Base-by-base conservation (phyloP, 2,797 vertebrate genomes). In the Emys orbicularis region DNA sequence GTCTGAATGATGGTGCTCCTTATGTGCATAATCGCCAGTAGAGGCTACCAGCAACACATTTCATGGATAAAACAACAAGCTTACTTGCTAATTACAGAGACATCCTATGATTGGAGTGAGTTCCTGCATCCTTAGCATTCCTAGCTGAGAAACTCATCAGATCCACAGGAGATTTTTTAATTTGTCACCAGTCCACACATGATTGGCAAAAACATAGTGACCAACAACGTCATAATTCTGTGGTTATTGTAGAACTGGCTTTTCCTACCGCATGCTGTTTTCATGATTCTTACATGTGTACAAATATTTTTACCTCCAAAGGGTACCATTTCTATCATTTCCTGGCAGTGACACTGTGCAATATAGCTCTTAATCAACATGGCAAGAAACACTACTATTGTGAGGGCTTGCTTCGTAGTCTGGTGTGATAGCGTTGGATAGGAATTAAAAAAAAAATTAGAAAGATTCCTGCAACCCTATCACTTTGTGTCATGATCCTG, bases 21-120 rank as follows among this genome's bases (percentile, higher is more conserved):
- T 27, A 94, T 95, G 93, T 96, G 83, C 95, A 87, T 3, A 94
- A 87, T 77, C 91, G 91, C 96, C 97, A 97, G 96, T 94, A 97
- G 96, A 96, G 97, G 97, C 96, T 96, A 92, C 94, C 92, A 97
- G 94, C 86, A 94, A 94, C 1, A 95, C 89, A 25, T 82, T 47
- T 56, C 72, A 49, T 0, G 80, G 19, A 23, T 37, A 41, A 23
- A 93, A 94, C 92, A 65, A 25, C 47, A 76, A 65, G 57, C 90
- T 80, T 31, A 88, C 1, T 0, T 19, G 90, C 81, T 90, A 68
- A 72, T 93, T 52, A 49, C 57, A 87, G 72, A 86, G 12, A 23
- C 52, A n/a, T 34, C 81, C 80, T 47, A 21, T 77, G 49, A 25
- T 52, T 50, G 41, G 77, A 92, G 72, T 49, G n/a, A 88, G 47